Conservation (phyloP, 2,113 vertebrate genomes). For the Rhagologus leucostigma region DNA sequence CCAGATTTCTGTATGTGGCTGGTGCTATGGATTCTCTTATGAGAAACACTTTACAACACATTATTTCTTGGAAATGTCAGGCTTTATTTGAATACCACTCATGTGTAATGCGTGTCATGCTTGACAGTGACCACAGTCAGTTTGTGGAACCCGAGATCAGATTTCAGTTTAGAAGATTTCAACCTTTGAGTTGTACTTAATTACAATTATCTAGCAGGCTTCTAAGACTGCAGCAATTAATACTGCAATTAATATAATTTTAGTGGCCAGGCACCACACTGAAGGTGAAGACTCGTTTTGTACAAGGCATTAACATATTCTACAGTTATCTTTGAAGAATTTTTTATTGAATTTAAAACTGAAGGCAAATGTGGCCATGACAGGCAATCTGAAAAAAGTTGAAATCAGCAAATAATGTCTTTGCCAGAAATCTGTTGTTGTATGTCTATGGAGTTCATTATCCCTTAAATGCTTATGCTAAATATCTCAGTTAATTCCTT, state of each 20-base stretch:
- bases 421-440: background rate
- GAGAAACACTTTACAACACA: background rate
- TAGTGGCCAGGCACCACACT: background rate
- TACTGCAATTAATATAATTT: background rate
- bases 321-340: background rate
- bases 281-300: background rate
- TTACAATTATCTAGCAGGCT: background rate
- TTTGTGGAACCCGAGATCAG: background rate
- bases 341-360: background rate
- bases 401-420: background rate
- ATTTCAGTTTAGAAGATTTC: background rate
- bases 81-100: background rate
- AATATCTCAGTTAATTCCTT: background rate
- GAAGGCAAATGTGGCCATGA: background rate
- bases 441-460: background rate
- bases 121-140: background rate
- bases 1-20: background rate
- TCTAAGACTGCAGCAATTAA: background rate
- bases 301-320: background rate
- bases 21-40: background rate
- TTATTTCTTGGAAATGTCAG: background rate
- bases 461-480: background rate
- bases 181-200: background rate
- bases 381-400: background rate
- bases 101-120: accelerated